Evolutionary conservation across 1,140 invertebrate species (phyloP).

Genomic region (Leptopilina boulardi): DNA sequence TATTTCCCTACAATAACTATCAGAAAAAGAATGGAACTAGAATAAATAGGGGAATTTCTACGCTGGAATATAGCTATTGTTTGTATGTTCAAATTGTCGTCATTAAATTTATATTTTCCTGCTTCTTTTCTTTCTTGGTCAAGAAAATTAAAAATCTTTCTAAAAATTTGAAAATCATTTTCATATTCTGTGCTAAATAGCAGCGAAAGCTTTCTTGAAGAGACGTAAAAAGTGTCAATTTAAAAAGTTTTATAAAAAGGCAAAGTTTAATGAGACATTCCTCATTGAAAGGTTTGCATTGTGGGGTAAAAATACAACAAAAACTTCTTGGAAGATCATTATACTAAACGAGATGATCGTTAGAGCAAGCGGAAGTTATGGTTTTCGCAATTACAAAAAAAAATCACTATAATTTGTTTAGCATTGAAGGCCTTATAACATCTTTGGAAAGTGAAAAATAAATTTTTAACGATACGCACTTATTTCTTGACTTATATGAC

Average conservation of each 20-base stretch:
- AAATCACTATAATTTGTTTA: neutral
- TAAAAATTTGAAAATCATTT: no score
- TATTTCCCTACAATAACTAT: no score
- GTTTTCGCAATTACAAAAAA: slow-evolving; percentile 15
- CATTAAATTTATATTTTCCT: no score
- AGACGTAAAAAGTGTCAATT: neutral
- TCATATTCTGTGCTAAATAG: no score
- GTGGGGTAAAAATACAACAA: neutral
- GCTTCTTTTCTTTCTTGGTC: no score
- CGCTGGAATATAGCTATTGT: no score
- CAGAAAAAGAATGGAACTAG: no score
- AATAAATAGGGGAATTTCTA: no score
- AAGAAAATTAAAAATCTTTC: no score
- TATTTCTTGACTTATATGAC: neutral
- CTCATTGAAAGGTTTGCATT: slow-evolving; percentile 4
- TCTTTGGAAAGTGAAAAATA: neutral
- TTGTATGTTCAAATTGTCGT: no score
- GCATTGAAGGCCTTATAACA: no score
- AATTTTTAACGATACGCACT: neutral
- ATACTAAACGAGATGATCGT: slow-evolving; percentile 21
- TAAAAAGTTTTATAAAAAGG: neutral
- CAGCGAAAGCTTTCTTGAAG: neutral
- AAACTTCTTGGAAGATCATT: slow-evolving; percentile 8
- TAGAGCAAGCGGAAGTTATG: neutral
- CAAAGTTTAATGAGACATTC: slow-evolving; percentile 21